Base-by-base conservation (phyloP, 2,797 vertebrate genomes). In the Epinephelus awoara region DNA sequence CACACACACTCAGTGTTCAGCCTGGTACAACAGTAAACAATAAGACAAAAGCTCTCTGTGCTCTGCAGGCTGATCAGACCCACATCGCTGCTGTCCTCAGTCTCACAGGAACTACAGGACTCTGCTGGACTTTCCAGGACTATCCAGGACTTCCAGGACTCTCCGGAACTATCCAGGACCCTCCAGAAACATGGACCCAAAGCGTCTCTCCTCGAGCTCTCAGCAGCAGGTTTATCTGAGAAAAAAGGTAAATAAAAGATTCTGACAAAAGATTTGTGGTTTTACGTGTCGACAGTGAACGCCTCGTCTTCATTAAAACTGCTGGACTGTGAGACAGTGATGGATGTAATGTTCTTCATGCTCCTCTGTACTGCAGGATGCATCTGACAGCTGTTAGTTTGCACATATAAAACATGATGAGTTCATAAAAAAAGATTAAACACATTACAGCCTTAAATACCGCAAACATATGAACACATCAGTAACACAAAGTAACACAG, bases 1-100 rank as follows among this genome's bases (percentile, higher is more conserved):
- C 71, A 70, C 81, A 57, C 84, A 58, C 81, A 50, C 56, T 3
- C 70, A 67, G 21, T 54, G 78, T 80, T 67, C 80, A 80, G 88
- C 92, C 95, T 95, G 95, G 95, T 95, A 96, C 95, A 92, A 94
- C 93, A 92, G 90, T 85, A 90, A 94, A 94, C 95, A 95, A 95
- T 88, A 72, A 92, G 87, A 96, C 95, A 96, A 95, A 92, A 91
- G 84, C 47, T 76, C 80, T 87, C 84, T 88, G 93, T 94, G 72
- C 69, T 65, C 80, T 72, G 54, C 82, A 82, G 84, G 63, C 81
- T 65, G 85, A 62, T 79, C 74, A 82, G 80, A 89, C 66, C 63
- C 84, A 79, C 89, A 79, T 55, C 77, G 23, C 73, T 79, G 84
- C 84, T 64, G 44, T 67, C 67, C 63, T 87, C 89, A 89, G 85